A percentile compares a stretch with the other conserved stretches of the same genome.
These are phyloP conservation scores for Tuta absoluta DNA, from an alignment of 2,888 invertebrate species.

Conservation along the genomic window DNA sequence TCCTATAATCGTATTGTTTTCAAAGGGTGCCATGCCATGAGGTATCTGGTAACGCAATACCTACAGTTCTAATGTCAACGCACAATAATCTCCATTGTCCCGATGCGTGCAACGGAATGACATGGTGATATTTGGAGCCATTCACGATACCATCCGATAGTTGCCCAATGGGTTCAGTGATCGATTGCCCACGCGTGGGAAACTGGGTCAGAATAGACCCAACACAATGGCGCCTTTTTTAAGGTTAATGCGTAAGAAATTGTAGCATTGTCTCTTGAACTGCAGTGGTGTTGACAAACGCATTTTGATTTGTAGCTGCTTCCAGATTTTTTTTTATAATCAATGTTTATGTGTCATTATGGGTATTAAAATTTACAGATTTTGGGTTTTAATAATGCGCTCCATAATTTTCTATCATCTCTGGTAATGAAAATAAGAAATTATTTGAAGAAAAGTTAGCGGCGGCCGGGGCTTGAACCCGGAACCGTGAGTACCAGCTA, in stretches of 20 bases:
- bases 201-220: constrained; percentile 40
- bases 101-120: constrained; percentile 49
- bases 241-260: constrained; percentile 22
- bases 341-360: not conserved
- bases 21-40: not conserved
- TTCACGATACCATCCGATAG: constrained; percentile 39
- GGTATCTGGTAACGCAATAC: not conserved
- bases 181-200: constrained; percentile 46
- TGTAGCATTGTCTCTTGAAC: constrained; percentile 18
- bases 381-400: too few relatives aligned
- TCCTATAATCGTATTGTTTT: not conserved
- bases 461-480: too few relatives aligned
- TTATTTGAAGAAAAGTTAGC: too few relatives aligned
- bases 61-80: constrained; percentile 12
- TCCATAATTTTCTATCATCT: too few relatives aligned
- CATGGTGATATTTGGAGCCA: constrained; percentile 58
- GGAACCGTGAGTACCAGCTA: too few relatives aligned
- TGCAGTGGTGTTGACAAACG: not conserved
- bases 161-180: constrained; percentile 59
- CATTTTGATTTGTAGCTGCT: not conserved
- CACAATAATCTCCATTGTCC: constrained; percentile 18
- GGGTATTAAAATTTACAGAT: too few relatives aligned
- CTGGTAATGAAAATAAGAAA: too few relatives aligned
- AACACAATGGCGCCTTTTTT: constrained; percentile 19
- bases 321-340: not conserved